phyloP scores from a whole-genome alignment of 1,140 invertebrate genomes.

The Drosophila bifasciata region DNA sequence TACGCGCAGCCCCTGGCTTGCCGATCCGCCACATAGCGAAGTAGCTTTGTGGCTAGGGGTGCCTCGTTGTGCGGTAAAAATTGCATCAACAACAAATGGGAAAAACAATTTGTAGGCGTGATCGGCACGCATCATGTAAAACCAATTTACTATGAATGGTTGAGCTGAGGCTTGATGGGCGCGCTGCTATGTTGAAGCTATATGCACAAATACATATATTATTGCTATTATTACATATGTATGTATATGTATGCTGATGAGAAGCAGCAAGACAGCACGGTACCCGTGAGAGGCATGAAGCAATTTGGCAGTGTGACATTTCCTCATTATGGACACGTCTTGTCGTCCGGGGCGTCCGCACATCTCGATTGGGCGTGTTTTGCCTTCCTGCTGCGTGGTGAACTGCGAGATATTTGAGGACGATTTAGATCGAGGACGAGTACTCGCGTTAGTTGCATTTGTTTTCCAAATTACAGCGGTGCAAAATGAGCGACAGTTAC shows the following conservation, averaged over 20 bases:
- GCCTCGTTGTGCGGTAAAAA: conserved; percentile 58
- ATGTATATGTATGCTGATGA: conserved; percentile 33
- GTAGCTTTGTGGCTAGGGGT: conserved; percentile 27
- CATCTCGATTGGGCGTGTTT: not conserved
- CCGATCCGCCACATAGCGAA: conserved; percentile 35
- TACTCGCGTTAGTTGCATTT: conserved; percentile 68
- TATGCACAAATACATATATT: no score
- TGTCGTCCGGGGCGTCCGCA: not conserved
- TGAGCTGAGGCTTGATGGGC: conserved; percentile 2
- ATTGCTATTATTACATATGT: no score
- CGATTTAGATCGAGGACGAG: conserved; percentile 41
- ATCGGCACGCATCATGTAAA: conserved; percentile 80
- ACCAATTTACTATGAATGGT: conserved; percentile 71
- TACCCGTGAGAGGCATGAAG: conserved; percentile 62
- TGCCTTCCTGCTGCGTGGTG: not conserved
- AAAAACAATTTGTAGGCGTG: conserved; percentile 80
- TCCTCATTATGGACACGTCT: conserved; percentile 69
- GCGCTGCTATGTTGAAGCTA: not conserved
- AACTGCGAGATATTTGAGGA: not conserved
- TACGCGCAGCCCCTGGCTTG: conserved; percentile 41
- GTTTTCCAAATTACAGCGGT: conserved; percentile 91
- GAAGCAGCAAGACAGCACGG: conserved; percentile 25
- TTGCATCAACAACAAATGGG: conserved; percentile 82
- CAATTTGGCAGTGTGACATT: conserved; percentile 72
- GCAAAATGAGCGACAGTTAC: conserved; percentile 99